phyloP scores from a whole-genome alignment of 2,797 vertebrate genomes.

The Clarias fuscus region DNA sequence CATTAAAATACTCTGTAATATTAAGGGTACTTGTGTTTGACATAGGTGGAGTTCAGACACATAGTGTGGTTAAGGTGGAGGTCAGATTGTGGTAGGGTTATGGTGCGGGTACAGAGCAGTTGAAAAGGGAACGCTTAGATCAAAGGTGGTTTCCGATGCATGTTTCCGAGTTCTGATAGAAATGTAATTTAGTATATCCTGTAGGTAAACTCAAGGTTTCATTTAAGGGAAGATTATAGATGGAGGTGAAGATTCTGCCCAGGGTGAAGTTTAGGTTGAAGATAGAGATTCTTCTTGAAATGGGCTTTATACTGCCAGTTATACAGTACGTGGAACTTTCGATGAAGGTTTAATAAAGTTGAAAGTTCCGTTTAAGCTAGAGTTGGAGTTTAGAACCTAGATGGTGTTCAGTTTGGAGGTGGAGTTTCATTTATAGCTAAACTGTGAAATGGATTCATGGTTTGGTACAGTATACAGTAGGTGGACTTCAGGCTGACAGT shows the following conservation, averaged over 20 bases:
- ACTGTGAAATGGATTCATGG: too few species aligned
- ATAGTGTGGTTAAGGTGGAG: background rate
- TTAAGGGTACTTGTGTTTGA: background rate
- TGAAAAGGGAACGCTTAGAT: background rate
- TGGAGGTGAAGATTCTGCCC: background rate
- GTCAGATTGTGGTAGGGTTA: background rate
- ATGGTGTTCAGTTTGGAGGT: background rate
- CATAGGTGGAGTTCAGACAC: too few species aligned
- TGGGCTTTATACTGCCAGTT: background rate
- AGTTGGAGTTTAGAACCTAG: background rate
- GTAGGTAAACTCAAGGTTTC: background rate
- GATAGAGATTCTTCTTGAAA: too few species aligned
- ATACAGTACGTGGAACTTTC: background rate
- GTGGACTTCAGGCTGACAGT: background rate
- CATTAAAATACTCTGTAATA: background rate
- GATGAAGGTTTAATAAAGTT: background rate
- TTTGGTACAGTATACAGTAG: background rate
- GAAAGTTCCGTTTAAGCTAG: background rate
- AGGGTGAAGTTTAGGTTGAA: background rate
- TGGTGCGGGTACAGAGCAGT: background rate
- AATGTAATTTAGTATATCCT: background rate
- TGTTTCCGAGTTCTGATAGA: background rate
- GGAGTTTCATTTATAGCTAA: background rate
- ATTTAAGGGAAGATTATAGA: background rate
- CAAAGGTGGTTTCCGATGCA: background rate